These are phyloP conservation scores for Ernsta delagoae DNA, from an alignment of 2,888 invertebrate genomes.

Conservation along the genomic window DNA sequence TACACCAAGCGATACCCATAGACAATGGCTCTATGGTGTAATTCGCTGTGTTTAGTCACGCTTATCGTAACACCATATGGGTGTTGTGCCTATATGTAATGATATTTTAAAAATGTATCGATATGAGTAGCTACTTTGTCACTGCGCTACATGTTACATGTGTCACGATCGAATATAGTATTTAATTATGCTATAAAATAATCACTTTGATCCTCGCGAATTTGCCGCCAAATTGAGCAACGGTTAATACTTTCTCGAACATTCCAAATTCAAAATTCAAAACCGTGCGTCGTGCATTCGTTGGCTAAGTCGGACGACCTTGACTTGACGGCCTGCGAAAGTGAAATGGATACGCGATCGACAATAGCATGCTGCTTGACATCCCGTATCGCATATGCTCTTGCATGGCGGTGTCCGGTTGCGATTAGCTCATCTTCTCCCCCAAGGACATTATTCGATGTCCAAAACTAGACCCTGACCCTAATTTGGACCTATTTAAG, in stretches of 20 bases:
- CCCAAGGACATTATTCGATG: background rate
- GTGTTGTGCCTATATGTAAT: background rate
- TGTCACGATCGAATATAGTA: too few relatives aligned
- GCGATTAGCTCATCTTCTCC: background rate
- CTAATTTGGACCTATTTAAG: too few relatives aligned
- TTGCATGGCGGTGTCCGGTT: background rate
- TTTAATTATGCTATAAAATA: too few relatives aligned
- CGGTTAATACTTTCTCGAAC: background rate
- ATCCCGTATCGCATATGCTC: background rate
- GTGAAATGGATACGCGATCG: constrained; percentile 52
- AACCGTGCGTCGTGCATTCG: constrained; percentile 21
- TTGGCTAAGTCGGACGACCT: constrained; percentile 43
- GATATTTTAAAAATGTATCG: too few relatives aligned
- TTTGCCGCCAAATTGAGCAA: background rate
- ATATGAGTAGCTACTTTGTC: too few relatives aligned
- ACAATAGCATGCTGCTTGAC: constrained; percentile 2
- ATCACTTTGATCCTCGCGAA: background rate
- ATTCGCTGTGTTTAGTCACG: background rate
- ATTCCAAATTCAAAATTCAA: constrained; percentile 19
- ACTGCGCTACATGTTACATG: too few relatives aligned
- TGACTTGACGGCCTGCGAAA: constrained; percentile 59
- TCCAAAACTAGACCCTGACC: background rate
- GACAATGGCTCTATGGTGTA: constrained; percentile 23
- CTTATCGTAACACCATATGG: background rate
- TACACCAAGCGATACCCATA: constrained; percentile 21